These are phyloP conservation scores for Pegea sp. DNA, from an alignment of 23 tunicate genomes.

Conservation along the genomic window DNA sequence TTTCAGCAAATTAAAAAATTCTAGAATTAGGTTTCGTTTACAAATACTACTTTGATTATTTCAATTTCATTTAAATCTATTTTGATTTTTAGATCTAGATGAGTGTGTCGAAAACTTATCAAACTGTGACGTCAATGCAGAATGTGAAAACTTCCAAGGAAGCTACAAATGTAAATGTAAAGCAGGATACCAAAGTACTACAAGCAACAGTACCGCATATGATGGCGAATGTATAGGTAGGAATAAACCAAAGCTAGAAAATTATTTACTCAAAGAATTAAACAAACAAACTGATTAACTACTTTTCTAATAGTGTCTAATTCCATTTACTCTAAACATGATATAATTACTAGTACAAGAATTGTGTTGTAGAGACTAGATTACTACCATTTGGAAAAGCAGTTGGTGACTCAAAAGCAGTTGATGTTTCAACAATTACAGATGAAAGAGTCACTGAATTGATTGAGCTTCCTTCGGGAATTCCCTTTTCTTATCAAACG, in stretches of 20 bases:
- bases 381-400: conserved; percentile 16
- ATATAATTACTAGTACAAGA: background rate
- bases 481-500: conserved; percentile 16
- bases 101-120: conserved; percentile 13
- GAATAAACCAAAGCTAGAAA: background rate
- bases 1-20: no score
- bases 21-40: background rate
- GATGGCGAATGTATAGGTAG: conserved; percentile 39
- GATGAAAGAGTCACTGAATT: conserved; percentile 28
- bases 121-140: conserved; percentile 24
- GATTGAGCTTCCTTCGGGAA: conserved; percentile 25
- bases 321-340: background rate
- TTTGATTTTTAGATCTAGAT: conserved; percentile 19
- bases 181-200: conserved; percentile 13
- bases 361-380: conserved; percentile 16
- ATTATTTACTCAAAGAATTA: background rate
- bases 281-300: background rate
- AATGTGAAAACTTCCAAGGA: conserved; percentile 23
- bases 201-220: conserved; percentile 11
- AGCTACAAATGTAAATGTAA: conserved; percentile 23
- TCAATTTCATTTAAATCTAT: background rate
- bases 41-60: background rate
- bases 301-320: background rate
- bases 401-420: conserved; percentile 7
- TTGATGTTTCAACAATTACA: conserved; percentile 7